Percentiles rank a stretch among this genome's conserved stretches.
These are phyloP conservation scores for Laticauda colubrina DNA, from an alignment of 2,113 vertebrate genomes.

Conservation along the genomic window DNA sequence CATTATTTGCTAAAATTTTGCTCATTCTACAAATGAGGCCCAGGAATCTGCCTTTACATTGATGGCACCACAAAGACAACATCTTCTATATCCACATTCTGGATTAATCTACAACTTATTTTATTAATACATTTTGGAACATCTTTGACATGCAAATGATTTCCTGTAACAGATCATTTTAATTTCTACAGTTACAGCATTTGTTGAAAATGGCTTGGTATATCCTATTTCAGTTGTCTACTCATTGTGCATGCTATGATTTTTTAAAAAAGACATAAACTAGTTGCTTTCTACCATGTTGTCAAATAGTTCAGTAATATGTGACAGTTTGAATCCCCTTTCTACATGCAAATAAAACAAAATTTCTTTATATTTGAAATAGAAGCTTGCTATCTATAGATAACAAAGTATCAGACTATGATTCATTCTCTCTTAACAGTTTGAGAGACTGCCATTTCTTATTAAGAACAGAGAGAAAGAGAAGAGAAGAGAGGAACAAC, in stretches of 20 bases:
- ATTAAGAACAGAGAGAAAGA: background rate
- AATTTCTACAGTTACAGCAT: background rate
- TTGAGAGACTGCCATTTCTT: slow-evolving; percentile 18
- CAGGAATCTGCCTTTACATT: background rate
- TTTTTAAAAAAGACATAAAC: background rate
- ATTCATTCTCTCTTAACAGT: slow-evolving; percentile 23
- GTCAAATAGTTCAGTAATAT: background rate
- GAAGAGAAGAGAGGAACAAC: background rate
- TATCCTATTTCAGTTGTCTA: background rate
- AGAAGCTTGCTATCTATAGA: slow-evolving; percentile 27
- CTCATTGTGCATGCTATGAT: background rate
- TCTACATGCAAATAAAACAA: slow-evolving; percentile 9
- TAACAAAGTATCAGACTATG: slow-evolving; percentile 27
- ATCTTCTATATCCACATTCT: background rate
- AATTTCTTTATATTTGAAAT: slow-evolving; percentile 22
- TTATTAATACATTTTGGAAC: background rate
- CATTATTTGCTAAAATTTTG: background rate
- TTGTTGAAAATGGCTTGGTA: background rate
- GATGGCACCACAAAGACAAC: background rate
- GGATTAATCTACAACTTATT: background rate
- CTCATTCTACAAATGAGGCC: background rate
- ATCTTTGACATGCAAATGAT: background rate
- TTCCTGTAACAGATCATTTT: slow-evolving; percentile 4
- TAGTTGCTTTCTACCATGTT: background rate
- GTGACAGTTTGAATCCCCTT: background rate